These are phyloP conservation scores for Zaprionus davidi DNA, from an alignment of 1,140 invertebrate genomes.

Conservation along the genomic window DNA sequence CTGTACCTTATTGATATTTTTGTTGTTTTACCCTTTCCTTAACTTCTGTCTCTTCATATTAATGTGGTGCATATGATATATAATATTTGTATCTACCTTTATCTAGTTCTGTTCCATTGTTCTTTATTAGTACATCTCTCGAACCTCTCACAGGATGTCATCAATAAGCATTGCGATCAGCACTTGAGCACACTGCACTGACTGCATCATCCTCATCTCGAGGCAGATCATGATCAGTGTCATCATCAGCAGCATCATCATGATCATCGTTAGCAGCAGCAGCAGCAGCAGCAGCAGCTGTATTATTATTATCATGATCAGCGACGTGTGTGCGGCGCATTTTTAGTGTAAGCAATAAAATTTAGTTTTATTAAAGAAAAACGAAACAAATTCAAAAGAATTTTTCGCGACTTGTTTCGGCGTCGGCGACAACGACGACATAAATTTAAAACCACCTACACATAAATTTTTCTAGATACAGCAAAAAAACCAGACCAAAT, in stretches of 20 bases:
- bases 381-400: constrained; percentile 80
- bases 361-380: constrained; percentile 83
- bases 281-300: not conserved
- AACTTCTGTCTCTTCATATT: too few relatives aligned
- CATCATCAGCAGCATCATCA: constrained; percentile 3
- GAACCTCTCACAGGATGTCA: constrained; percentile 62
- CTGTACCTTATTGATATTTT: too few relatives aligned
- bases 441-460: constrained; percentile 70
- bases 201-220: constrained; percentile 18
- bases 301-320: constrained; percentile 38
- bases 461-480: constrained; percentile 72
- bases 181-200: constrained; percentile 14
- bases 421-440: constrained; percentile 55
- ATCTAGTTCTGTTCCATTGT: not conserved
- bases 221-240: constrained; percentile 1
- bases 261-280: constrained; percentile 4
- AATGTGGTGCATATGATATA: too few relatives aligned
- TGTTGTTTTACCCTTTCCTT: too few relatives aligned
- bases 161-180: constrained; percentile 59
- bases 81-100: too few relatives aligned
- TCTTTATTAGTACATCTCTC: constrained; percentile 6
- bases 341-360: constrained; percentile 81
- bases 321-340: constrained; percentile 32
- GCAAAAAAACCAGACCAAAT: constrained; percentile 28
- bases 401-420: constrained; percentile 75